phyloP scores from a whole-genome alignment of 2,113 vertebrate genomes.

The Smithornis capensis region DNA sequence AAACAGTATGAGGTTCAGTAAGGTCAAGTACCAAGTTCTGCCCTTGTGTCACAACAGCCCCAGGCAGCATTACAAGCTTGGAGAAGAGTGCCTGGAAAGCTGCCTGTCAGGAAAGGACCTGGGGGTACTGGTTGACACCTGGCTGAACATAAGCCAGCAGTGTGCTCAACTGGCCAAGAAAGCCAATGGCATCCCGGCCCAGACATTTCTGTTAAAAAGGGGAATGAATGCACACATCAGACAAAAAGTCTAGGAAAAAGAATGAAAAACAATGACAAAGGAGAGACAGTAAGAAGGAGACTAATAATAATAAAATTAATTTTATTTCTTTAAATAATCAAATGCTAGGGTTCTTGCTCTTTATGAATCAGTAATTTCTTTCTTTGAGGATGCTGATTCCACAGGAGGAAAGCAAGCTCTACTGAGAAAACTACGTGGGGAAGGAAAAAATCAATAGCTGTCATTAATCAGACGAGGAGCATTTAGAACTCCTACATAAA shows the following conservation, averaged over 20 bases:
- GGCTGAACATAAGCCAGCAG: neutral
- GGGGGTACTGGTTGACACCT: neutral
- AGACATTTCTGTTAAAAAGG: neutral
- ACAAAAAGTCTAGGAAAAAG: neutral
- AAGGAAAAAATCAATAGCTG: constrained; percentile 1
- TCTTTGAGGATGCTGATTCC: neutral
- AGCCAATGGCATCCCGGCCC: neutral
- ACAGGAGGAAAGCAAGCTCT: neutral
- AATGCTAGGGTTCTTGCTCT: neutral
- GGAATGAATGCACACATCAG: neutral
- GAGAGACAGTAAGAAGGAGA: neutral
- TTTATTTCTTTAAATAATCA: neutral
- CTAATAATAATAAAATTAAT: neutral
- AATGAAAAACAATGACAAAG: neutral
- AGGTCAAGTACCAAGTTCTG: neutral
- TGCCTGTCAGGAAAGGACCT: too few relatives aligned
- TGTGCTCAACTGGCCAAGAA: neutral
- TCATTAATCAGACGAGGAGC: constrained; percentile 4
- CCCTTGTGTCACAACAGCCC: neutral
- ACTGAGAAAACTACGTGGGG: neutral
- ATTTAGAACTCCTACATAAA: constrained; percentile 34
- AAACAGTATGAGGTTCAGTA: neutral
- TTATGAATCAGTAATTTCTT: neutral
- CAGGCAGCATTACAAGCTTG: too few relatives aligned
- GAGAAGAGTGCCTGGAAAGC: neutral